A percentile compares a stretch with the other conserved stretches of the same genome.
Evolutionary conservation across 2,113 vertebrate genomes (phyloP).

Genomic region (Eurypyga helias): DNA sequence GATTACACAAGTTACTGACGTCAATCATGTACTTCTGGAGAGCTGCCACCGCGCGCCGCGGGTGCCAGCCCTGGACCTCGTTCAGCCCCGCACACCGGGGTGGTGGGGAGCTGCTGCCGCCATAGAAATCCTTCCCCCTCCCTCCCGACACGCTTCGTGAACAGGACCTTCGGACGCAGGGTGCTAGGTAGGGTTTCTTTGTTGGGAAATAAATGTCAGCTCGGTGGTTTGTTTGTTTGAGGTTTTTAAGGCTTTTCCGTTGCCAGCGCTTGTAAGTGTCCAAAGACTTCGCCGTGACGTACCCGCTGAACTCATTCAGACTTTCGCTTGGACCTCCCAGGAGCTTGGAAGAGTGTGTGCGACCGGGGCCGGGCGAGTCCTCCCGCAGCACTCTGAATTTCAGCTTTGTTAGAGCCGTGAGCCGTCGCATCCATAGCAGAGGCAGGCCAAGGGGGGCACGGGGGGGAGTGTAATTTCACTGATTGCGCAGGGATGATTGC

Average conservation of each 20-base stretch:
- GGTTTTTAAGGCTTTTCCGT: neutral
- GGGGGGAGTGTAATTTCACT: neutral
- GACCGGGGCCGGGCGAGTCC: neutral
- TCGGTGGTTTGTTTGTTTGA: neutral
- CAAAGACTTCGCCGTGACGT: neutral
- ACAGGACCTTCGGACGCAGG: rapidly evolving
- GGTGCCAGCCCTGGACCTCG: slow-evolving; percentile 9
- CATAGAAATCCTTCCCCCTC: neutral
- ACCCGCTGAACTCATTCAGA: neutral
- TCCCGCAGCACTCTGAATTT: neutral
- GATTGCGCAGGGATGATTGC: neutral
- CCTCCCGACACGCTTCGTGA: neutral
- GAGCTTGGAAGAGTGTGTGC: neutral
- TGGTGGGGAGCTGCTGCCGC: neutral
- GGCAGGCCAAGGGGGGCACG: neutral
- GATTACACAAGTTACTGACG: slow-evolving; percentile 31
- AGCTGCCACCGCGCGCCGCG: neutral
- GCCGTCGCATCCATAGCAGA: neutral
- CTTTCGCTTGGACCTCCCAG: slow-evolving; percentile 42
- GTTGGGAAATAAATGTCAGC: neutral
- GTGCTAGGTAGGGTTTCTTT: neutral
- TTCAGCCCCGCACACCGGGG: neutral
- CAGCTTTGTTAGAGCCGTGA: neutral
- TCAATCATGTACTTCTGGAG: slow-evolving; percentile 62
- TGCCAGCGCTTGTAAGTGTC: neutral